phyloP scores from a whole-genome alignment of 2,797 vertebrate species.

The Miichthys miiuy region DNA sequence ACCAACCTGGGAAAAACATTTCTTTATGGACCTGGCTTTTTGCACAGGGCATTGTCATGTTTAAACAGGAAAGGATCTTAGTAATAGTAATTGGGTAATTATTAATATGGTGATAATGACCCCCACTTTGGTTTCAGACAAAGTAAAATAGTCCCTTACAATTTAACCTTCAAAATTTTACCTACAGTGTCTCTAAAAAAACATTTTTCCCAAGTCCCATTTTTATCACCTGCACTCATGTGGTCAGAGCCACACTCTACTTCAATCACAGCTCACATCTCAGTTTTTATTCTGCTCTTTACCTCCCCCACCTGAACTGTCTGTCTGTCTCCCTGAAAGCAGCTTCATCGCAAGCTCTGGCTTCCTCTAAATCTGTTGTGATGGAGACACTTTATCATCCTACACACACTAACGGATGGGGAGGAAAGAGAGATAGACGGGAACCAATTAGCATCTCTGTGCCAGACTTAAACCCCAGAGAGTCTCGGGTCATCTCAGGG shows the following conservation, averaged over 20 bases:
- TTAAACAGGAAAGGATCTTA: too few relatives aligned
- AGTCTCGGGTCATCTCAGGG: conserved; percentile 22
- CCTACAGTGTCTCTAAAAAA: too few relatives aligned
- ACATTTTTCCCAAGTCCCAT: background rate
- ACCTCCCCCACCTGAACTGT: conserved; percentile 32
- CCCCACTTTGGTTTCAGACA: too few relatives aligned
- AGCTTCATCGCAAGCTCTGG: conserved; percentile 27
- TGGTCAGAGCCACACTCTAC: conserved; percentile 22
- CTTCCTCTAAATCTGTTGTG: conserved; percentile 38
- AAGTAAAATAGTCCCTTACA: background rate
- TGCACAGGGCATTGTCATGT: too few relatives aligned
- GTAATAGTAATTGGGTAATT: too few relatives aligned
- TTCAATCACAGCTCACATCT: conserved; percentile 39
- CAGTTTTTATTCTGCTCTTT: conserved; percentile 35
- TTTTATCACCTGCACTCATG: conserved; percentile 27
- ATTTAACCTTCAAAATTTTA: background rate
- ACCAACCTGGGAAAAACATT: too few relatives aligned
- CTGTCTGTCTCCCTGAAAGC: conserved; percentile 44
- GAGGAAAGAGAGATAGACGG: conserved; percentile 33
- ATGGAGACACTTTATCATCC: conserved; percentile 47
- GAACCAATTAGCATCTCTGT: conserved; percentile 62
- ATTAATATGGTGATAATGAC: too few relatives aligned
- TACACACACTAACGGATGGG: conserved; percentile 44
- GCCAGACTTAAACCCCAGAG: conserved; percentile 52
- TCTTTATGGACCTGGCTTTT: too few relatives aligned